A percentile compares a stretch with the other conserved stretches of the same genome.
Conservation (phyloP, 1,140 invertebrate genomes). For the Trinorchestia longiramus region DNA sequence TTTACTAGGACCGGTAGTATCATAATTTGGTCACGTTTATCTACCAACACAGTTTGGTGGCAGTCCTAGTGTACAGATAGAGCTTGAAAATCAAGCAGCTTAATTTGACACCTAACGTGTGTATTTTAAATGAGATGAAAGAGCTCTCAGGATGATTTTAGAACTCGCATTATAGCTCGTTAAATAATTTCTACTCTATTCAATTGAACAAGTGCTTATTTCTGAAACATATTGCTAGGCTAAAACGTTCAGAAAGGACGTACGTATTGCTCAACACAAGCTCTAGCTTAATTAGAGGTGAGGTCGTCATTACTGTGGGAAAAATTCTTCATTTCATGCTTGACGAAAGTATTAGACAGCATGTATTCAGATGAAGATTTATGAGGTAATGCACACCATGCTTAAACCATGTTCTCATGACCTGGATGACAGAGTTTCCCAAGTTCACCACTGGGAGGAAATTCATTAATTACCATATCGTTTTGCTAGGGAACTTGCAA, state of each 20-base stretch:
- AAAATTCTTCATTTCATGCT: neutral
- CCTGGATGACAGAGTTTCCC: neutral
- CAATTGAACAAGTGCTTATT: neutral
- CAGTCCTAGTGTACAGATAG: too few relatives aligned
- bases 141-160: neutral
- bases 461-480: neutral
- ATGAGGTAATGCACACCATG: neutral
- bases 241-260: neutral
- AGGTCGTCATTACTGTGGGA: neutral
- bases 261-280: neutral
- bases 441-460: neutral
- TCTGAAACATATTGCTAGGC: neutral
- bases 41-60: too few relatives aligned
- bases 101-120: neutral
- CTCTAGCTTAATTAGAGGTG: neutral
- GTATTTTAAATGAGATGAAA: neutral
- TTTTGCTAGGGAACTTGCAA: neutral
- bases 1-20: too few relatives aligned
- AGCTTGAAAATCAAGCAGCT: too few relatives aligned
- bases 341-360: neutral
- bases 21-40: too few relatives aligned
- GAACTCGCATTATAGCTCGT: neutral
- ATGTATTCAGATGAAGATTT: neutral
- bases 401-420: neutral
- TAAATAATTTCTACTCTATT: neutral